Percentiles rank a stretch among this genome's conserved stretches.
phyloP scores from a whole-genome alignment of 2,797 vertebrate genomes.

The Anabacerthia variegaticeps region DNA sequence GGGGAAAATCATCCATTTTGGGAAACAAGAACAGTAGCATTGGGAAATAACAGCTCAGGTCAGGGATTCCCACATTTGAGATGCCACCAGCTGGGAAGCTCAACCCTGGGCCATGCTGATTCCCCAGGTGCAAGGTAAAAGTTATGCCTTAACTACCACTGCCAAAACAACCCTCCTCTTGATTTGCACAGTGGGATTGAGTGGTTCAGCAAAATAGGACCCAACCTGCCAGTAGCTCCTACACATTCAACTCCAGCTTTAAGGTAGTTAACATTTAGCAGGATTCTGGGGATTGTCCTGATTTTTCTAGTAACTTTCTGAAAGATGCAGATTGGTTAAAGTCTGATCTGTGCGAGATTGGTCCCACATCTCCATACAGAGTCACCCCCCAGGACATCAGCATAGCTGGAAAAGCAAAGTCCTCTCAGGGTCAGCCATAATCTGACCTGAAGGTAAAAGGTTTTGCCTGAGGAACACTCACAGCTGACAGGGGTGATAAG shows the following conservation, averaged over 20 bases:
- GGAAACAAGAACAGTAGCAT: not conserved
- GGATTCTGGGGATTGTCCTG: not conserved
- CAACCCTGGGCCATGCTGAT: not conserved
- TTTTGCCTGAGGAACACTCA: not conserved
- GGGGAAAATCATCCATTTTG: accelerated
- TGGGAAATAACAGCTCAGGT: not conserved
- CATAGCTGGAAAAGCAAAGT: not conserved
- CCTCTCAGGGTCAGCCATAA: not conserved
- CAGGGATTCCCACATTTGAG: not conserved
- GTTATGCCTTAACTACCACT: not conserved
- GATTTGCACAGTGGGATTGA: not conserved
- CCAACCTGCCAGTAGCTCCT: not conserved
- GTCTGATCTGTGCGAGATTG: not conserved
- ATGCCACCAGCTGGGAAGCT: not conserved
- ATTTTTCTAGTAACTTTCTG: not conserved
- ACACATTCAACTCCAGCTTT: not conserved
- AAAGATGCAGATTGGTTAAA: not conserved
- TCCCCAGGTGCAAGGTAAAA: not conserved
- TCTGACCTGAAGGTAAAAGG: not conserved
- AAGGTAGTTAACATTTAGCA: not conserved
- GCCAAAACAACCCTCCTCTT: not conserved
- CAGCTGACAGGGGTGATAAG: not conserved
- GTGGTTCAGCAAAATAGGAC: not conserved
- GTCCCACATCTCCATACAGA: not conserved
- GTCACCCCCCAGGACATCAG: not conserved